These are phyloP conservation scores for Steinernema carpocapsae DNA, from an alignment of 2,888 invertebrate genomes.

Conservation along the genomic window DNA sequence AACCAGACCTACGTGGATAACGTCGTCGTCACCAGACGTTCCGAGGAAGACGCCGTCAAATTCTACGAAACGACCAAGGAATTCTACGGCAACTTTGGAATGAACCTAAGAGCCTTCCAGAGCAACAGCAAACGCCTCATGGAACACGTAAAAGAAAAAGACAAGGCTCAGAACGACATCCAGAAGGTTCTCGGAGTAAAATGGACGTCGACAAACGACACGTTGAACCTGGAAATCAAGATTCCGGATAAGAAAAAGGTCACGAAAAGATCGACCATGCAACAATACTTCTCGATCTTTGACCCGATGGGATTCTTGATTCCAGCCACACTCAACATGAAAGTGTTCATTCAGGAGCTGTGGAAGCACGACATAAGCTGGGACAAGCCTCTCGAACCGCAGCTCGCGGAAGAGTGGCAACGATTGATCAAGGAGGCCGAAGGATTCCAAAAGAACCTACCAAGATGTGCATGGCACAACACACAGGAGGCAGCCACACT, in stretches of 20 bases:
- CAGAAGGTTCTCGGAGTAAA: neutral
- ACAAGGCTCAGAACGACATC: neutral
- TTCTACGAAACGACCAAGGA: neutral
- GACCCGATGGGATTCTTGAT: constrained; percentile 22
- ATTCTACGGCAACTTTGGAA: neutral
- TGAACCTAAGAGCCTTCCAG: neutral
- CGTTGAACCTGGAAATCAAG: neutral
- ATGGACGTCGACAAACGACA: neutral
- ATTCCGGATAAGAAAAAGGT: neutral
- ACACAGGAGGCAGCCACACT: neutral
- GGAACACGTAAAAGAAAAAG: neutral
- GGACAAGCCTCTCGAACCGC: constrained; percentile 26
- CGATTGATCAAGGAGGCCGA: neutral
- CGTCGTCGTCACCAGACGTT: constrained; percentile 30
- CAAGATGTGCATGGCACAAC: neutral
- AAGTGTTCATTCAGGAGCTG: constrained; percentile 42
- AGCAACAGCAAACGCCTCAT: neutral
- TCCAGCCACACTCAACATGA: constrained; percentile 32
- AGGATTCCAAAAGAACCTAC: neutral
- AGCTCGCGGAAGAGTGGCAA: neutral
- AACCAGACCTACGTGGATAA: constrained; percentile 49
- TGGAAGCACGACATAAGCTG: constrained; percentile 38
- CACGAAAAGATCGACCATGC: neutral
- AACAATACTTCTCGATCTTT: neutral
- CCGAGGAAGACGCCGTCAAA: neutral